Conservation (phyloP, 2,888 invertebrate genomes). For the Heliconius aoede region DNA sequence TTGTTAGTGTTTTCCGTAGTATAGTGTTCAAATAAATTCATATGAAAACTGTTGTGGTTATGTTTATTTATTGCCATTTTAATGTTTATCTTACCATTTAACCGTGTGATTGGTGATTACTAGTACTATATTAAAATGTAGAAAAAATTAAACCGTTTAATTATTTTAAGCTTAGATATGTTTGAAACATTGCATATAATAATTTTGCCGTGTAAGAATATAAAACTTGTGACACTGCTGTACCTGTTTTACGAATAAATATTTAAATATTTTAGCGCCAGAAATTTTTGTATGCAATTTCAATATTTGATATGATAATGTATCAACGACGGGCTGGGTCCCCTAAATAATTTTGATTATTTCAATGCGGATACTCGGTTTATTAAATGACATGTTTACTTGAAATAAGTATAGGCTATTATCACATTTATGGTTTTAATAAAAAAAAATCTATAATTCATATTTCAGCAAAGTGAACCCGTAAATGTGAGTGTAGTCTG, state of each 20-base stretch:
- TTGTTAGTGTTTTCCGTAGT: not conserved
- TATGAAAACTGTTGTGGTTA: slow-evolving; percentile 7
- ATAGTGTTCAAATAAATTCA: not conserved
- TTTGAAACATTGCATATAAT: not conserved
- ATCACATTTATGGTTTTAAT: slow-evolving; percentile 24
- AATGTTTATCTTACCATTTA: slow-evolving; percentile 2
- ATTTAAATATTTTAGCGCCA: not conserved
- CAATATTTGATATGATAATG: not conserved
- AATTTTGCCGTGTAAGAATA: not conserved
- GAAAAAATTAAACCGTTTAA: not conserved
- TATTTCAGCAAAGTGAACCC: not conserved
- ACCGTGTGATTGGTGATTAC: not conserved
- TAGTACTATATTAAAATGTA: not conserved
- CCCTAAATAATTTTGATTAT: slow-evolving; percentile 32
- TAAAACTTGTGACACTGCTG: not conserved
- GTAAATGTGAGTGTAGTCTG: slow-evolving; percentile 25
- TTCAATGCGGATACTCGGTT: slow-evolving; percentile 31
- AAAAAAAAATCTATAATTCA: not conserved
- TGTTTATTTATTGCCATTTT: slow-evolving; percentile 4
- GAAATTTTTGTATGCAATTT: not conserved
- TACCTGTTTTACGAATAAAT: not conserved
- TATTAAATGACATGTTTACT: not conserved
- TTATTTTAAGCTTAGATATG: not conserved
- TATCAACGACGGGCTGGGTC: slow-evolving; percentile 32
- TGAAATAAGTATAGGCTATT: slow-evolving; percentile 11